phyloP scores from a whole-genome alignment of 1,140 invertebrate genomes.

The Lycorma delicatula region DNA sequence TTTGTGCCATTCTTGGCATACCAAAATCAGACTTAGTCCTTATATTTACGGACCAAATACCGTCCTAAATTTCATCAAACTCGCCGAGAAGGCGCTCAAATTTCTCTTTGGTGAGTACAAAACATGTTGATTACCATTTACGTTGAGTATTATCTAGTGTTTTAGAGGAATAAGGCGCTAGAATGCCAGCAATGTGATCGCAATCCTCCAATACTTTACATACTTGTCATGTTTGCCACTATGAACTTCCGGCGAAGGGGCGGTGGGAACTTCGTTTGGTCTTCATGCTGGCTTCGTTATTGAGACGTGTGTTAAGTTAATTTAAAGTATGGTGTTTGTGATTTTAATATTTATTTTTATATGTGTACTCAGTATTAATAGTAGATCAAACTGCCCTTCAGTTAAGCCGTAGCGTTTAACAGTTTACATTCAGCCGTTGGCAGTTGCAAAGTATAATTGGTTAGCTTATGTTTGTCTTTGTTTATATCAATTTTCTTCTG shows the following conservation, averaged over 20 bases:
- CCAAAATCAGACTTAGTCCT: conserved; percentile 76
- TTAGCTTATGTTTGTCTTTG: no score
- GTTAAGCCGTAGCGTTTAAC: no score
- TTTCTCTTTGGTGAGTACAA: conserved; percentile 56
- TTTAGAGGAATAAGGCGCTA: conserved; percentile 39
- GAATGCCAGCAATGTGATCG: conserved; percentile 62
- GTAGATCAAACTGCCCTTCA: no score
- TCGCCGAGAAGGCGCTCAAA: conserved; percentile 47
- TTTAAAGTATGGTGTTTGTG: no score
- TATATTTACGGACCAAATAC: conserved; percentile 65
- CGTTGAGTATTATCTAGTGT: conserved; percentile 19
- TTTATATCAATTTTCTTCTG: no score
- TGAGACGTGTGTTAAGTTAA: no score
- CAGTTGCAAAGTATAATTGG: no score
- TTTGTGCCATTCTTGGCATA: conserved; percentile 91
- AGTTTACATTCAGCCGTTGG: no score
- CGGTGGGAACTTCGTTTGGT: conserved; percentile 16
- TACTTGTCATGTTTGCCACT: conserved; percentile 62
- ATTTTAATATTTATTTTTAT: no score
- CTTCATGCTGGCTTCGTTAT: no score
- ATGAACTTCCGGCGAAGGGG: conserved; percentile 43
- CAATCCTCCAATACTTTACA: conserved; percentile 69
- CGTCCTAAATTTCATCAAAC: conserved; percentile 47
- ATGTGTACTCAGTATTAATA: no score
- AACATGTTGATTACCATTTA: conserved; percentile 22